phyloP scores from a whole-genome alignment of 2,113 vertebrate species.

The Todiramphus chloris region DNA sequence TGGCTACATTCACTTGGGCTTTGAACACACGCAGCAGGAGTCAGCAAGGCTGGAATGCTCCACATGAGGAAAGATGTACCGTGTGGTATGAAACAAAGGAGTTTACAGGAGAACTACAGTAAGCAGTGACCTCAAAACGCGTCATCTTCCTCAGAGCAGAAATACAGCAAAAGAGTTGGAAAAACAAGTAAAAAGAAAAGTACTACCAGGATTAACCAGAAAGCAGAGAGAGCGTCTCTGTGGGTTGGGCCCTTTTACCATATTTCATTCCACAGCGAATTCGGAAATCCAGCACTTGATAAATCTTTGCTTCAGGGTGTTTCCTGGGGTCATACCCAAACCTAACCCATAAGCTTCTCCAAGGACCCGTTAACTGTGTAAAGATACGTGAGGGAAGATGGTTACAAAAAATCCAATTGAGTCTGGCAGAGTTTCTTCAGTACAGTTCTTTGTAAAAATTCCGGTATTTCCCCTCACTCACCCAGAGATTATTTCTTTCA shows the following conservation, averaged over 20 bases:
- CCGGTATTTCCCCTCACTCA: neutral
- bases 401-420: neutral
- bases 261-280: slow-evolving; percentile 94
- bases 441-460: neutral
- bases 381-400: neutral
- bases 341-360: slow-evolving; percentile 96
- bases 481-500: neutral
- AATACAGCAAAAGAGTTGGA: neutral
- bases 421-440: neutral
- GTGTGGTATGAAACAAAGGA: neutral
- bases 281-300: slow-evolving; percentile 95
- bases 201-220: slow-evolving; percentile 8
- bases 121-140: neutral
- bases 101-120: neutral
- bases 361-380: slow-evolving; percentile 92
- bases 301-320: slow-evolving; percentile 85
- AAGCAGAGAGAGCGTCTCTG: neutral
- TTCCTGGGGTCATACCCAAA: slow-evolving; percentile 93
- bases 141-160: neutral
- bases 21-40: neutral
- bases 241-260: slow-evolving; percentile 73
- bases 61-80: neutral
- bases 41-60: neutral
- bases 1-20: neutral
- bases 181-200: slow-evolving; percentile 16